Base-by-base conservation (phyloP, 1,140 invertebrate genomes). In the Zophobas atratus region DNA sequence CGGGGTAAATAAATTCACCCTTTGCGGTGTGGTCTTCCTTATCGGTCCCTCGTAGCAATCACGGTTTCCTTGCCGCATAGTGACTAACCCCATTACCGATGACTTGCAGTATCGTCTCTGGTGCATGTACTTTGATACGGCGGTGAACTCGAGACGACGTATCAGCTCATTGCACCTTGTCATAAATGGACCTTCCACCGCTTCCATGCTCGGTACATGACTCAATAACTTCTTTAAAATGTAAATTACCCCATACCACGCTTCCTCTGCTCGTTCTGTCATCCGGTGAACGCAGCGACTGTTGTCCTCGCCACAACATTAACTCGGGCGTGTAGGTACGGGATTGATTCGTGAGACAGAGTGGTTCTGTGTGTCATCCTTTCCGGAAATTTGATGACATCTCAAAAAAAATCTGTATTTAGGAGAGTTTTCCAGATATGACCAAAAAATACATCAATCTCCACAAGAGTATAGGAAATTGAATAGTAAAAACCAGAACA, bases 111-210 rank as follows among this genome's bases (percentile, higher is more conserved):
- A 51, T 51, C 49, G 49, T 51, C 49, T 51, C 4, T 51, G 49
- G 49, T 20, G 49, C 49, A 51, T 46, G 60, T 32, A 67, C 43
- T 70, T 76, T 75, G 76, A 79, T 79, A 70, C 57, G 33, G 39
- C 53, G 36, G 53, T 81, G 60, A 70, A 55, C 33, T 70, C 77
- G 48, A 56, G 81, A 77, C 76, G 73, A 82, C 80, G 70, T 82
- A 82, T 82, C 81, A 82, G 81, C 80, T 80, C 81, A 81, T 77
- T 82, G 80, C 81, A 82, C 81, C 81, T 81, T 82, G 80, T 79
- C 63, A 70, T 71, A 77, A 81, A 82, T 80, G 80, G 80, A 80
- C 79, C 77, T 74, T 67, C 71, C 55, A 56, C 75, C 79, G 77
- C 67, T 73, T 76, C 73, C 70, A 49, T 49, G n/a, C n/a, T 46